A percentile compares a stretch with the other conserved stretches of the same genome.
Conservation (phyloP, 2,113 vertebrate species). For the Porphyrio hochstetteri region DNA sequence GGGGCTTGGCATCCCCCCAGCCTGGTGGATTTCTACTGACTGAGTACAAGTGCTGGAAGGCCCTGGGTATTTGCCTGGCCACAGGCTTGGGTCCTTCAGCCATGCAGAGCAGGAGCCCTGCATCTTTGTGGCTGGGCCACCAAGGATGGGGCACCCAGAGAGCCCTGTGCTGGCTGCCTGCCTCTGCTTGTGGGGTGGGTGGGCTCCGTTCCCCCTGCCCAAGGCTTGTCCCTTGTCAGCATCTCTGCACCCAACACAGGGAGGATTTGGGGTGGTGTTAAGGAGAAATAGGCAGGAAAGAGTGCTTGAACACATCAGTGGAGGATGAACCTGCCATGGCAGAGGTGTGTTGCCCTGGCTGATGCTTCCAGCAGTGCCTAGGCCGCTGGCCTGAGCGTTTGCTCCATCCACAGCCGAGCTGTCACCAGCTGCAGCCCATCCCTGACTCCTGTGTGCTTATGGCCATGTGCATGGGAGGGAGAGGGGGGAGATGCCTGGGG, state of each 20-base stretch:
- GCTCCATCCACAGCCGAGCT: neutral
- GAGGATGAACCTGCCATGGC: neutral
- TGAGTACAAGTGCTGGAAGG: fast-evolving
- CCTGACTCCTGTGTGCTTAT: neutral
- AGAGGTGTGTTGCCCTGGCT: neutral
- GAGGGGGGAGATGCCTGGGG: too few relatives aligned
- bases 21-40: fast-evolving
- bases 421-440: fast-evolving
- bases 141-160: neutral
- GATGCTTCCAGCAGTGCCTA: neutral
- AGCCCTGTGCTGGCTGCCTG: fast-evolving
- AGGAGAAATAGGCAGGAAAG: neutral
- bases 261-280: too few relatives aligned
- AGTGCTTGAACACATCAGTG: fast-evolving
- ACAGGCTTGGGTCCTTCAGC: too few relatives aligned
- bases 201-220: neutral
- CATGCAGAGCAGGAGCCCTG: fast-evolving
- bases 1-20: fast-evolving
- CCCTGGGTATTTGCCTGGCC: neutral
- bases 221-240: fast-evolving
- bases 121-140: fast-evolving
- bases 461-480: neutral
- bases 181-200: fast-evolving
- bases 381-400: neutral
- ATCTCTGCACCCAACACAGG: fast-evolving